Base-by-base conservation (phyloP, 1,140 invertebrate species). In the Listronotus bonariensis region DNA sequence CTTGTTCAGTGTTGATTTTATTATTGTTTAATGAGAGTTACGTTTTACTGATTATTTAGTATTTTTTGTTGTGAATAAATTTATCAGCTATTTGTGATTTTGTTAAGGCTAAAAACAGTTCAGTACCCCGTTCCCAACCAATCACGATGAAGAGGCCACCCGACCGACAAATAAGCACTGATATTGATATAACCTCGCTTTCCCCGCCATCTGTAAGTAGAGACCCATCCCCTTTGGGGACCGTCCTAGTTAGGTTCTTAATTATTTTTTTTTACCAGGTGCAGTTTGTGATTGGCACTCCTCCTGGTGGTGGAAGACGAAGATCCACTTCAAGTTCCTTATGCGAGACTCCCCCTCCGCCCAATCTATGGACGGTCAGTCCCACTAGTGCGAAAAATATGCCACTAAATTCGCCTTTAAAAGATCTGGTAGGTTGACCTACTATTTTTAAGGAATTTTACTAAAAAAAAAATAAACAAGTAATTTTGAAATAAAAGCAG, bases 231-330 rank as follows among this genome's bases (percentile, higher is more conserved):
- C 20, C 5, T 3, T 26, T 26, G 20, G 20, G 1, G 20, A 26
- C 20, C 1, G 5, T 26, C 20, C 2, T 3, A 26, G 1, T 26
- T 26, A 5, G 1, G 20, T 26, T 26, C 20, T 26, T 26, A 1
- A 26, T 26, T 26, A 3, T 26, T 26, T 26, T 26, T 1, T 26
- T 26, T 26, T 3, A 26, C 20, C 52, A 87, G 87, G 88, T 93
- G 49, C 92, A 95, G 75, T 96, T 95, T 80, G 88, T 88, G 45
- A 92, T 96, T 79, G 92, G 92, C n/a, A 93, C 93, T 42, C 92
- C 93, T 34, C 93, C 93, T 7, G 85, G 85, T 40, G 85, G 86
- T 70, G 82, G 81, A 32, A 84, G 87, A 70, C 83, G 88, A 67
- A 85, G 87, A 54, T 84, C 87, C 20, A 87, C 87, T 0, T 84